Conservation (phyloP, 2,797 vertebrate species). For the Semotilus atromaculatus region DNA sequence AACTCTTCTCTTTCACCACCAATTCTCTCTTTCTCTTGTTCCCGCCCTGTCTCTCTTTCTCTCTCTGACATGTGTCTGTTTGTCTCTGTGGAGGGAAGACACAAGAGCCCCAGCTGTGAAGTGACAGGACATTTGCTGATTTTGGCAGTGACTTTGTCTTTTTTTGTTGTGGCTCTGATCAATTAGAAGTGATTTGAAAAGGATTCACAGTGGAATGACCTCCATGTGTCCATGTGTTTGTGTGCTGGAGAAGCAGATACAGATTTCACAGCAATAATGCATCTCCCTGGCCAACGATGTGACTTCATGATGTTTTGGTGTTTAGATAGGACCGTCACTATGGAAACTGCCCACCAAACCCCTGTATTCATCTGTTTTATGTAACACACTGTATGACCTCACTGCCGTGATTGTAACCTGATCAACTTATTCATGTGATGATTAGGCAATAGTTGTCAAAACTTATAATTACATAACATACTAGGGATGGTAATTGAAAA, state of each 20-base stretch:
- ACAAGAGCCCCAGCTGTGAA: conserved; percentile 71
- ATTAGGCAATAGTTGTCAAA: neutral
- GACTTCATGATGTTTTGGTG: conserved; percentile 54
- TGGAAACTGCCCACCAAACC: conserved; percentile 43
- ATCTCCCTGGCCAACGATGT: neutral
- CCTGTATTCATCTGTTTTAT: conserved; percentile 58
- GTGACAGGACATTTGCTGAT: conserved; percentile 69
- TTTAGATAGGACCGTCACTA: conserved; percentile 43
- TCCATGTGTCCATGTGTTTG: conserved; percentile 34
- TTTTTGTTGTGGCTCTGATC: conserved; percentile 3
- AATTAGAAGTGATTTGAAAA: conserved; percentile 40
- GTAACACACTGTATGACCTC: conserved; percentile 40
- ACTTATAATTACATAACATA: too few relatives aligned
- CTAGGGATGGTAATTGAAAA: too few relatives aligned
- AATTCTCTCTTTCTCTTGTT: conserved; percentile 15
- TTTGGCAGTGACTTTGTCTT: conserved; percentile 60
- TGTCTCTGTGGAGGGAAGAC: conserved; percentile 49
- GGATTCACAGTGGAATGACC: neutral
- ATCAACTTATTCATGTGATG: neutral
- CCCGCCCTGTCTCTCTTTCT: neutral
- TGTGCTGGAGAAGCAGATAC: conserved; percentile 43
- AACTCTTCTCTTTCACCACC: conserved; percentile 27
- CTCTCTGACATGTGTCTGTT: conserved; percentile 20
- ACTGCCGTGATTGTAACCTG: neutral
- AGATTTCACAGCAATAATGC: neutral